Base-by-base conservation (phyloP, 1,140 invertebrate genomes). In the Scaptomyza montana region DNA sequence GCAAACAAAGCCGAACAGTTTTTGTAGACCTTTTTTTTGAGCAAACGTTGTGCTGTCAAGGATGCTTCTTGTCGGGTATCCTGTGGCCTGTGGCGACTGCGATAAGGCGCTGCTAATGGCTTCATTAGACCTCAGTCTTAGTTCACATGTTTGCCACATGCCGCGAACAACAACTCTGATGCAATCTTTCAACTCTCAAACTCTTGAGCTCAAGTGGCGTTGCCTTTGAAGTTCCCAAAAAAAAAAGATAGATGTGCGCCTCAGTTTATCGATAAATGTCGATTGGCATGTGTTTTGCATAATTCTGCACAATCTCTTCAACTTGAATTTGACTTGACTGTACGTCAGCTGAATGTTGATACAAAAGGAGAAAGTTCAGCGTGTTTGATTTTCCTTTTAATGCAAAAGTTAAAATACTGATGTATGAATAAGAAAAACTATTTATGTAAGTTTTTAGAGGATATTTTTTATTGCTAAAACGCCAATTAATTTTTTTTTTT, bases 31-130 rank as follows among this genome's bases (percentile, higher is more conserved):
- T 72, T 57, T 80, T 66, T 45, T 80, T 70, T 33, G 5, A 55
- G 5, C n/a, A 46, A 46, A 33, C 13, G 25, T 46, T 60, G 46
- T 50, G 43, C 56, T 47, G 56, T 41, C 65, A 67, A 81, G 82
- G 72, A 68, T 82, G 72, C 78, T 70, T 54, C 13, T 57, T 54
- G 55, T 41, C 41, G 13, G 62, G 57, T 75, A 71, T 78, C 75
- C 72, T 75, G 33, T 9, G 33, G 33, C 33, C 33, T 36, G 39
- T 43, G 53, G 45, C 39, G 51, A 12, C 36, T 45, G 45, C 71
- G 82, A 87, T 89, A 87, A 87, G 84, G 65, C 82, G 50, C 82
- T 87, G 78, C 84, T 87, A 87, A 87, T 87, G 82, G 82, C 82
- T 87, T 87, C 82, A 87, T 87, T 87, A 87, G 82, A 65, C 47